Evolutionary conservation across 2,797 vertebrate genomes (phyloP).

Genomic region (Amniataba percoides): DNA sequence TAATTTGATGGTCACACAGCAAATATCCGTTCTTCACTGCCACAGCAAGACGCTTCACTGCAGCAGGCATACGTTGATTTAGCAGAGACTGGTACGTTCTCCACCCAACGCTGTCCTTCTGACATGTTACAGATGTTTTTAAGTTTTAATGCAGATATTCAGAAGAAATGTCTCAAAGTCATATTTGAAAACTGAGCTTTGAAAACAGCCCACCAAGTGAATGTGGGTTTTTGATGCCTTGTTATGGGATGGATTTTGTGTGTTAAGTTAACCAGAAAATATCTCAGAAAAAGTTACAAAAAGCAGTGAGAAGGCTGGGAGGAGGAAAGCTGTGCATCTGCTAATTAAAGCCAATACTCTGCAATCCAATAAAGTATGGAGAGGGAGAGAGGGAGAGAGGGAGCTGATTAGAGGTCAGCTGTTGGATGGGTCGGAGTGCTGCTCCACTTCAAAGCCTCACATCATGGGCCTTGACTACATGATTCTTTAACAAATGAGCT

Average conservation of each 20-base stretch:
- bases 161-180: slow-evolving; percentile 11
- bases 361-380: slow-evolving; percentile 17
- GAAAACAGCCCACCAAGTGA: not conserved
- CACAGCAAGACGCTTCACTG: not conserved
- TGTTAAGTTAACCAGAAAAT: slow-evolving; percentile 17
- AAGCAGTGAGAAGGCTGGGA: slow-evolving; percentile 18
- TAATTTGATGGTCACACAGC: not conserved
- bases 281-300: slow-evolving; percentile 7
- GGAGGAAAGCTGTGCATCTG: slow-evolving; percentile 55
- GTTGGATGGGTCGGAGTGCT: slow-evolving; percentile 41
- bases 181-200: not conserved
- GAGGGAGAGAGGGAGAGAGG: slow-evolving; percentile 7
- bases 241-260: not conserved
- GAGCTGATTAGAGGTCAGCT: slow-evolving; percentile 61
- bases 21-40: not conserved
- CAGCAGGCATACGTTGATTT: not conserved
- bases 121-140: slow-evolving; percentile 1
- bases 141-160: not conserved
- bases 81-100: not conserved
- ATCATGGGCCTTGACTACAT: slow-evolving; percentile 20
- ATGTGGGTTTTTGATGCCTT: too few relatives aligned
- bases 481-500: slow-evolving; percentile 39
- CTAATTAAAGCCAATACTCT: slow-evolving; percentile 39
- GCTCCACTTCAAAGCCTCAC: slow-evolving; percentile 47
- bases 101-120: not conserved